These are phyloP conservation scores for Cecidostiba fungosa DNA, from an alignment of 2,888 invertebrate species.

Conservation along the genomic window DNA sequence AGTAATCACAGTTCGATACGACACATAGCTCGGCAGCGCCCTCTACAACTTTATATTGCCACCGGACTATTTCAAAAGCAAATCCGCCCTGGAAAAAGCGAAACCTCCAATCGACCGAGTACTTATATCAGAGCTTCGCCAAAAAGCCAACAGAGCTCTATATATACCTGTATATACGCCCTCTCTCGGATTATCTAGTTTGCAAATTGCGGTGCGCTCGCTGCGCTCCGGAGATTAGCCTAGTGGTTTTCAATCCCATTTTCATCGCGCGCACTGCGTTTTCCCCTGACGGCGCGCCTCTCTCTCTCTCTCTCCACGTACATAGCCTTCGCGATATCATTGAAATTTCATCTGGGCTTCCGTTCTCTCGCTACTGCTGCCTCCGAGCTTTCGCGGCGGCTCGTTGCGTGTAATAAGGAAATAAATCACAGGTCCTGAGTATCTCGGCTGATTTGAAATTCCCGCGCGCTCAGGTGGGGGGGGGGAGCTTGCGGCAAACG, in stretches of 20 bases:
- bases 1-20: too few relatives aligned
- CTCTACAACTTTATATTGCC: neutral
- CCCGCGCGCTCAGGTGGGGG: constrained; percentile 13
- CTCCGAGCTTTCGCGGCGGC: constrained; percentile 28
- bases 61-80: neutral
- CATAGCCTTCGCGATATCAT: constrained; percentile 66
- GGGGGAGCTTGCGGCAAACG: neutral
- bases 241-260: constrained; percentile 80
- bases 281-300: constrained; percentile 53
- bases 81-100: neutral
- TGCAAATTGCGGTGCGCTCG: constrained; percentile 67
- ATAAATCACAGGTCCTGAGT: constrained; percentile 72
- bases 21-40: too few relatives aligned
- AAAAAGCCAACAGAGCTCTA: neutral
- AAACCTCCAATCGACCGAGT: neutral
- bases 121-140: constrained; percentile 40
- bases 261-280: constrained; percentile 73
- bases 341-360: constrained; percentile 66
- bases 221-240: constrained; percentile 74
- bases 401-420: constrained; percentile 67
- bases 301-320: constrained; percentile 26
- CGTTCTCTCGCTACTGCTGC: constrained; percentile 47
- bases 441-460: constrained; percentile 58
- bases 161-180: neutral
- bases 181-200: constrained; percentile 40